Conservation (phyloP, 2,113 vertebrate genomes). For the Trichomycterus rosablanca region DNA sequence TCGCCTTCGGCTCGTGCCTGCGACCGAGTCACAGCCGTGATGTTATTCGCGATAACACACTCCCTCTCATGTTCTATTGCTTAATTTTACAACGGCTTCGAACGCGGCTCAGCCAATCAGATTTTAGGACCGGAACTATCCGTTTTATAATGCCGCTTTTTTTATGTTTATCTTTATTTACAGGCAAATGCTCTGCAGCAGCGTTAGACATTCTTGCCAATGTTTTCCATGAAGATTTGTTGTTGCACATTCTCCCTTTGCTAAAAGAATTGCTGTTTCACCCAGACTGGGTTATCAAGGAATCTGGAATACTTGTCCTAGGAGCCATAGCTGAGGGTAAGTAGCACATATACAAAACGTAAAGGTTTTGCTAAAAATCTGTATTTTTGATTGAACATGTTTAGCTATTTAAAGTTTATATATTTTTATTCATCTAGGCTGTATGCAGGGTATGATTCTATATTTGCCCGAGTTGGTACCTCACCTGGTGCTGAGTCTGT, state of each 20-base stretch:
- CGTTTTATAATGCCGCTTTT: too few relatives aligned
- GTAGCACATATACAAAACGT: conserved; percentile 6
- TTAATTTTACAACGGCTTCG: too few relatives aligned
- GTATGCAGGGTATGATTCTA: conserved; percentile 96
- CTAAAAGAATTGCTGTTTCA: conserved; percentile 91
- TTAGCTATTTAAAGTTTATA: too few relatives aligned
- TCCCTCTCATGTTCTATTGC: too few relatives aligned
- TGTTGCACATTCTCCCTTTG: conserved; percentile 84
- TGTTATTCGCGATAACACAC: too few relatives aligned
- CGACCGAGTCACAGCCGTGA: too few relatives aligned
- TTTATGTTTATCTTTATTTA: too few relatives aligned
- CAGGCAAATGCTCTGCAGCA: conserved; percentile 87
- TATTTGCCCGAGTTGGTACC: conserved; percentile 92
- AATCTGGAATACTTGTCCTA: conserved; percentile 88
- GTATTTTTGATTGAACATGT: too few relatives aligned
- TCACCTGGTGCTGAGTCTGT: conserved; percentile 86
- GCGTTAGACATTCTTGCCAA: conserved; percentile 89
- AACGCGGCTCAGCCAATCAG: too few relatives aligned
- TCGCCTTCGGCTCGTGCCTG: too few relatives aligned
- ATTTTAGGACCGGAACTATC: too few relatives aligned
- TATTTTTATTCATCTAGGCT: conserved; percentile 75
- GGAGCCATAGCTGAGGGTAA: conserved; percentile 87
- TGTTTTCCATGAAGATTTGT: conserved; percentile 87
- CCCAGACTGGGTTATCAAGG: conserved; percentile 92
- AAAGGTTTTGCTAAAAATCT: too few relatives aligned